These are phyloP conservation scores for Sinopyrophorus schimmeli DNA, from an alignment of 2,888 invertebrate species.

Conservation along the genomic window DNA sequence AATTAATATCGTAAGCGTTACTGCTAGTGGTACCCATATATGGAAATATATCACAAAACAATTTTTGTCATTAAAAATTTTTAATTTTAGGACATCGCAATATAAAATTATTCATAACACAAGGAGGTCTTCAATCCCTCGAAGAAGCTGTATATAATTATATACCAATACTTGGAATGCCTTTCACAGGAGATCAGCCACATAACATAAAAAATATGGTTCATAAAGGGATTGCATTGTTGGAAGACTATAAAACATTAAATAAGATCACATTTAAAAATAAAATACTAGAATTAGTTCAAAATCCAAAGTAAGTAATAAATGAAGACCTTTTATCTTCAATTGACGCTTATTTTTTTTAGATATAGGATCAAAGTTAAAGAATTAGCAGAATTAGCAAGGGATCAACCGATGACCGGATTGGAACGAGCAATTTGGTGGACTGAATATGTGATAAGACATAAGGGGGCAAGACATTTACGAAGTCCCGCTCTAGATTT, in stretches of 20 bases:
- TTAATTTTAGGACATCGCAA: constrained; percentile 50
- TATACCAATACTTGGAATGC: constrained; percentile 54
- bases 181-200: constrained; percentile 54
- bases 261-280: constrained; percentile 41
- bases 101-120: constrained; percentile 56
- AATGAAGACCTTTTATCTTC: background rate
- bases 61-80: too few relatives aligned
- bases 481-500: constrained; percentile 30
- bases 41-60: too few relatives aligned
- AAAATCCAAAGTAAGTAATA: constrained; percentile 29
- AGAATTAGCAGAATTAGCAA: constrained; percentile 29
- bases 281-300: constrained; percentile 38
- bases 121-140: constrained; percentile 56
- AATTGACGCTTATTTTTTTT: constrained; percentile 17
- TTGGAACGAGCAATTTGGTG: constrained; percentile 44
- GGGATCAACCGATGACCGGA: constrained; percentile 41
- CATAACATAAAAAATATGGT: constrained; percentile 42
- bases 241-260: constrained; percentile 44
- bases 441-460: constrained; percentile 44
- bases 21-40: too few relatives aligned
- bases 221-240: constrained; percentile 44
- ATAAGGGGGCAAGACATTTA: constrained; percentile 40
- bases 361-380: constrained; percentile 38
- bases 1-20: too few relatives aligned
- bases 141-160: constrained; percentile 54